A percentile compares a stretch with the other conserved stretches of the same genome.
Conservation (phyloP, 1,140 invertebrate species). For the Cotesia chilonis region DNA sequence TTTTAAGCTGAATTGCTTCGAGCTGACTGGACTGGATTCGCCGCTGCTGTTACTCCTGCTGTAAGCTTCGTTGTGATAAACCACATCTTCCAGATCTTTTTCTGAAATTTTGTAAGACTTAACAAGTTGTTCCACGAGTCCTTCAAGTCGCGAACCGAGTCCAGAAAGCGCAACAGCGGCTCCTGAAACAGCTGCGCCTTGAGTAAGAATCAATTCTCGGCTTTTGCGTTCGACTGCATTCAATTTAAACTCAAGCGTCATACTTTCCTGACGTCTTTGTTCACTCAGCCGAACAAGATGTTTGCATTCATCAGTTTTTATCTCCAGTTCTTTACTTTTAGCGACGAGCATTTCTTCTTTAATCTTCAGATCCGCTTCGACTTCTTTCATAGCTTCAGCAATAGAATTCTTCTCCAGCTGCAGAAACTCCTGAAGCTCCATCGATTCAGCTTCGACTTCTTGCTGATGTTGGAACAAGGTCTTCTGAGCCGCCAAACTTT, state of each 20-base stretch:
- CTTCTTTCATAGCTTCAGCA: slow-evolving; percentile 77
- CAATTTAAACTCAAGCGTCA: slow-evolving; percentile 73
- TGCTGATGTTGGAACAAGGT: slow-evolving; percentile 75
- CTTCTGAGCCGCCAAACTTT: slow-evolving; percentile 73
- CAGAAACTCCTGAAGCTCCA: slow-evolving; percentile 80
- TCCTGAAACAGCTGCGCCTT: slow-evolving; percentile 76
- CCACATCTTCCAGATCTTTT: slow-evolving; percentile 78
- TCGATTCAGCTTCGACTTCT: slow-evolving; percentile 74
- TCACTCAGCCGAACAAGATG: slow-evolving; percentile 81
- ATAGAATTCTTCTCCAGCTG: slow-evolving; percentile 79
- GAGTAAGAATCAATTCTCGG: slow-evolving; percentile 72
- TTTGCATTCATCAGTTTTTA: slow-evolving; percentile 78
- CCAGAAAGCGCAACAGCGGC: slow-evolving; percentile 77
- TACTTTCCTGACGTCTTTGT: slow-evolving; percentile 78
- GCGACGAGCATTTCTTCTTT: slow-evolving; percentile 65
- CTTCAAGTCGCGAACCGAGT: slow-evolving; percentile 74
- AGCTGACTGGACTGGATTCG: slow-evolving; percentile 70
- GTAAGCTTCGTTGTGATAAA: slow-evolving; percentile 79
- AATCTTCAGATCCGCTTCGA: slow-evolving; percentile 72
- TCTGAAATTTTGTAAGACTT: slow-evolving; percentile 78
- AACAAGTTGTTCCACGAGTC: slow-evolving; percentile 76
- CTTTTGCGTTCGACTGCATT: slow-evolving; percentile 71
- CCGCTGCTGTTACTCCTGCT: slow-evolving; percentile 70
- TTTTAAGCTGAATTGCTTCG: slow-evolving; percentile 60
- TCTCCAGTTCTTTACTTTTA: slow-evolving; percentile 70